Base-by-base conservation (phyloP, 2,888 invertebrate species). In the Miltochrista miniata region DNA sequence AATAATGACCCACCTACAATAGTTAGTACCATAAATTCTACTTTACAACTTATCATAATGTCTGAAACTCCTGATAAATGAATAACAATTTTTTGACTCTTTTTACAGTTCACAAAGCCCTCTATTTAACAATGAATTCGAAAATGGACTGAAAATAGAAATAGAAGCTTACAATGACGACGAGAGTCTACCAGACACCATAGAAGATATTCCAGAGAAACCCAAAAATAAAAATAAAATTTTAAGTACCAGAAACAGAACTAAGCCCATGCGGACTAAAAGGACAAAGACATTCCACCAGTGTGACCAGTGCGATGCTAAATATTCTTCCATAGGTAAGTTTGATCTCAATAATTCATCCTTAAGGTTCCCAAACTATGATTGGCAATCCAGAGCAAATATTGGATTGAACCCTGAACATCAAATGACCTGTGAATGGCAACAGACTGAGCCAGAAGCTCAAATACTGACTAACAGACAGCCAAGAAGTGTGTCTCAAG, bases 251-350 rank as follows among this genome's bases (percentile, higher is more conserved):
- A 51, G 66, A 29, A 55, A 53, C 50, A 67, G 69, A 56, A 48
- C 49, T 34, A 75, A 70, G 61, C 64, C 58, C 48, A 55, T 72
- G 40, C 51, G 55, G 24, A 76, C 68, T 52, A 69, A 66, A 61
- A 67, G 65, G 12, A 42, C 56, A 3, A 79, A 89, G 70, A 75
- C 72, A 1, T 66, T 85, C 61, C 83, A 87, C 58, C 78, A 79
- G 37, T 90, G 90, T 61, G 89, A 89, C 48, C 83, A 86, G 63
- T 90, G 90, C 42, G 79, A 79, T 46, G 83, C 87, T 37, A 83
- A 85, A 65, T 90, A 88, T 61, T 79, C 83, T 0, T 83, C 87
- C 12, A 43, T 81, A 43, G 74, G 90, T 89, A 50, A 76, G 7
- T n/a, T 7, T 8, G 14, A 15, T 10, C 15, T 10, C 15, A 29